Base-by-base conservation (phyloP, 2,113 vertebrate genomes). In the Jaculus jaculus region DNA sequence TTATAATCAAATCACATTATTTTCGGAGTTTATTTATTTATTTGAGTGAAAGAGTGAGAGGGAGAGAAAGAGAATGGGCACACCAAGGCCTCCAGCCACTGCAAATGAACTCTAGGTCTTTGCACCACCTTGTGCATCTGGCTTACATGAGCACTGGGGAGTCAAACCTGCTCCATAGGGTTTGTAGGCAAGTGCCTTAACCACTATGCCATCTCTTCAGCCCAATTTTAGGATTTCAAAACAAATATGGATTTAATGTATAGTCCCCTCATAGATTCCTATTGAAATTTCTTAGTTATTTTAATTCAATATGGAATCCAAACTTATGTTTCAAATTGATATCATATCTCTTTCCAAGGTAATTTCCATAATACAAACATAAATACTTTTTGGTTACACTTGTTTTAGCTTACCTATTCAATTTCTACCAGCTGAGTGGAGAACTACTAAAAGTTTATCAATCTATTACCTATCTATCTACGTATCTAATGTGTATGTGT, bases 161-260 rank as follows among this genome's bases (percentile, higher is more conserved):
- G n/a, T n/a, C n/a, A n/a, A 47, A 47, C 42, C 42, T 47, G 42
- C 5, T 47, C 42, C 42, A 47, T 47, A 47, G 42, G 42, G 5
- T 47, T 47, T 47, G 42, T 47, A 47, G 42, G 42, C 42, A 97
- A 96, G 93, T 68, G 92, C 30, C 10, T 18, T 28, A 63, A 5
- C 21, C 54, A 30, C 23, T 8, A 47, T 42, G 51, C 3, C n/a
- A n/a, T n/a, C n/a, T n/a, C n/a, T n/a, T n/a, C n/a, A n/a, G n/a
- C n/a, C n/a, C 20, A 47, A 88, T 6, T 95, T 84, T 79, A 16
- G 68, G 1, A 23, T 63, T 24, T 72, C 1, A 95, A 95, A 72
- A 94, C 32, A 51, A 20, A 20, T 77, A 75, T 69, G 74, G 85
- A 23, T 94, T 93, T 83, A 32, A 0, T 42, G 0, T 95, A 72